phyloP scores from a whole-genome alignment of 2,888 invertebrate genomes.

The Tuta absoluta region DNA sequence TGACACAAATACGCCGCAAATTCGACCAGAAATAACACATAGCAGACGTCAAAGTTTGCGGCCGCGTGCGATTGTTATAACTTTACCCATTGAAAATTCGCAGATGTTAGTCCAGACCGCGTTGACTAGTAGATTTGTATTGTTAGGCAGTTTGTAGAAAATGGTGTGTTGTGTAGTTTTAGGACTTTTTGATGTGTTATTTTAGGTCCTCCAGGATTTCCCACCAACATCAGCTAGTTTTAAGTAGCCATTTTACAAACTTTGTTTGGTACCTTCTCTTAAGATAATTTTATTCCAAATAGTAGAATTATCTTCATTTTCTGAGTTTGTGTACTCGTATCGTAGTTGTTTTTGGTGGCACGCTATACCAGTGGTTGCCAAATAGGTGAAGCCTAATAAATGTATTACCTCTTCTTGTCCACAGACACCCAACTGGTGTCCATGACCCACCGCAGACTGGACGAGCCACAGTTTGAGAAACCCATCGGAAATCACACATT shows the following conservation, averaged over 20 bases:
- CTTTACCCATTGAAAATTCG: constrained; percentile 46
- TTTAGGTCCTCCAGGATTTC: not conserved
- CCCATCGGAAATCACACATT: constrained; percentile 82
- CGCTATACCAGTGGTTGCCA: no score
- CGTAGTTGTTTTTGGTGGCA: no score
- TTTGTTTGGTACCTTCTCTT: no score
- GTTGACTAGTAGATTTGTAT: constrained; percentile 25
- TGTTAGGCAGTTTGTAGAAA: constrained; percentile 22
- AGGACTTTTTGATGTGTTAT: constrained; percentile 3
- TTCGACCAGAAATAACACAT: constrained; percentile 53
- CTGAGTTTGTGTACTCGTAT: no score
- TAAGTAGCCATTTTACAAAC: no score
- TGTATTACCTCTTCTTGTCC: constrained; percentile 39
- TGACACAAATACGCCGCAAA: constrained; percentile 43
- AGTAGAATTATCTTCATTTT: no score
- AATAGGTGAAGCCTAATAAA: not conserved
- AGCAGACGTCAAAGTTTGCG: constrained; percentile 41
- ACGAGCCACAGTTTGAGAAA: constrained; percentile 78
- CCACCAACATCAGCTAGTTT: not conserved
- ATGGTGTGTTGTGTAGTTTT: not conserved
- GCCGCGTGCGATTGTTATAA: constrained; percentile 51
- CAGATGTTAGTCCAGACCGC: constrained; percentile 23
- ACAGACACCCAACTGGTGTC: constrained; percentile 63
- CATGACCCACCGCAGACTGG: constrained; percentile 60
- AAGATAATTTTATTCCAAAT: no score